These are phyloP conservation scores for Trichomalopsis sarcophagae DNA, from an alignment of 1,140 invertebrate genomes.

Conservation along the genomic window DNA sequence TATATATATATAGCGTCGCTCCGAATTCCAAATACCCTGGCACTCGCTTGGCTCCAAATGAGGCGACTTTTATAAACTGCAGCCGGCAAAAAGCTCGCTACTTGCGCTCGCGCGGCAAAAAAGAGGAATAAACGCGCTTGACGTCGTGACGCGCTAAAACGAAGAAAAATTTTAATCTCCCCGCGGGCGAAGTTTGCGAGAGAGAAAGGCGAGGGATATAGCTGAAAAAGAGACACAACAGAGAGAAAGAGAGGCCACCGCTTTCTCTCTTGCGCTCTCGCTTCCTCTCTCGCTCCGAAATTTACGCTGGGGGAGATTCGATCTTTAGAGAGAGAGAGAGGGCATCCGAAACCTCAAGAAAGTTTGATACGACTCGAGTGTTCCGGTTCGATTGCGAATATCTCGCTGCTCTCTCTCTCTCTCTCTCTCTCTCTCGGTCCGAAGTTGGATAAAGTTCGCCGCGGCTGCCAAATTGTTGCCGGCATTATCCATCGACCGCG, in stretches of 20 bases:
- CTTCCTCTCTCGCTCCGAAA: neutral
- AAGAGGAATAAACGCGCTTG: neutral
- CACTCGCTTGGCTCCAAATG: neutral
- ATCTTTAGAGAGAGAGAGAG: slow-evolving; percentile 13
- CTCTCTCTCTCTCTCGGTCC: neutral
- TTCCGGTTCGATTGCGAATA: slow-evolving; percentile 47
- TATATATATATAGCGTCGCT: neutral
- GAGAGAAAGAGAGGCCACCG: slow-evolving; percentile 7
- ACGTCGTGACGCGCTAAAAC: slow-evolving; percentile 24
- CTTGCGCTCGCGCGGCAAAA: neutral
- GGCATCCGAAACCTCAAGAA: slow-evolving; percentile 9
- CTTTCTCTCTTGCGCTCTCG: neutral
- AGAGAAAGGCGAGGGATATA: slow-evolving; percentile 17
- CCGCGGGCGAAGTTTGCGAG: neutral
- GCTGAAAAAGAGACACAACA: neutral
- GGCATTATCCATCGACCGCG: slow-evolving; percentile 25
- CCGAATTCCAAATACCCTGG: slow-evolving; percentile 12
- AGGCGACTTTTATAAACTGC: slow-evolving; percentile 37
- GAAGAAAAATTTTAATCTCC: slow-evolving; percentile 47
- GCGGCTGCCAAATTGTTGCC: slow-evolving; percentile 47
- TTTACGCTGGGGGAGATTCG: neutral
- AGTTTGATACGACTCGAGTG: slow-evolving; percentile 43
- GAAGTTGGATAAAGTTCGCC: slow-evolving; percentile 42
- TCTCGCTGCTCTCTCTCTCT: neutral
- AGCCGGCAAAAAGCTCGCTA: neutral